Evolutionary conservation across 2,113 vertebrate genomes (phyloP), one percentile per base, ranked within the genome.

Genomic region (Marcusenius ussheri): DNA sequence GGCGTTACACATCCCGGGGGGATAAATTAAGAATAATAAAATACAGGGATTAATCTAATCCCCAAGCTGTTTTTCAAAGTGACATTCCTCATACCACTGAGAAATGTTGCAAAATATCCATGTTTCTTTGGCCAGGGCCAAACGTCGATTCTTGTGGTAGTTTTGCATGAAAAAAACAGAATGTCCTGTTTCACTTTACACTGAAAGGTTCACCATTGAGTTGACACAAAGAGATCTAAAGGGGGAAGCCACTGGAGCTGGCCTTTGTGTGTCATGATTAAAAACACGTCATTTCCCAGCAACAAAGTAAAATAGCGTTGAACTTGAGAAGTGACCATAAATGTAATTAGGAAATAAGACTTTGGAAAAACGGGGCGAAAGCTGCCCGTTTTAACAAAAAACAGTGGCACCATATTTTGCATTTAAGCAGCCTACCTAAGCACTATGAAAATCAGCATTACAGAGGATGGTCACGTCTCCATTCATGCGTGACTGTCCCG

Each of bases 11-110:
- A 47, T 87, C 58, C 56, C 86, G 15, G 31, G 83, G 89, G 58
- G 51, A 70, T 47, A 87, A 87, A 89, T 83, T 80, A 83, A 90
- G 58, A 45, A 87, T 87, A 87, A 87, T 62, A 50, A 87, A 77
- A 88, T 27, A 70, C 31, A 17, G 62, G 85, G 89, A 90, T 70
- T 88, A 70, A 51, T 87, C 56, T 62, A 49, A 85, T 90, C 89
- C 89, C 83, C n/a, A n/a, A 84, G 89, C 49, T 46, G 56, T 42
- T 87, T 90, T 49, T 47, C 83, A 70, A 49, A 74, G 62, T 70
- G 35, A 51, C 66, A 47, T 56, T 39, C 47, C 35, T 39, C 31
- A 6, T 88, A 53, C 35, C 42, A 31, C 45, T 17, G 35, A 90
- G 85, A 51, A 87, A 42, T 27, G 62, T 90, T 88, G 58, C 62